Base-by-base conservation (phyloP, 2,113 vertebrate species). In the Cyphomyrus discorhynchus region DNA sequence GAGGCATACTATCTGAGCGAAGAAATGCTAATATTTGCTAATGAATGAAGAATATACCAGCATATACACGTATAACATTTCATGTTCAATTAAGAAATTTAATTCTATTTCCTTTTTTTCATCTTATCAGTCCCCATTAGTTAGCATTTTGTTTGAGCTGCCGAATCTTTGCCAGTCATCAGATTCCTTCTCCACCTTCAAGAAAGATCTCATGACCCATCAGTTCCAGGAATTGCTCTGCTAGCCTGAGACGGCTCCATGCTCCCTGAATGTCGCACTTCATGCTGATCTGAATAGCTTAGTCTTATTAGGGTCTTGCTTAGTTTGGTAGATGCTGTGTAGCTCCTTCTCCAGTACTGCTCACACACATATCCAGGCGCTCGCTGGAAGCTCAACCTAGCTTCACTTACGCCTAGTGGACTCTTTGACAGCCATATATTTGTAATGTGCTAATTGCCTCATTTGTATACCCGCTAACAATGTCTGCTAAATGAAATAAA, bases 21-120 rank as follows among this genome's bases (percentile, higher is more conserved):
- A 92, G 47, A 92, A 89, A 91, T 86, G 92, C 92, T 92, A 92
- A 85, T 90, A 95, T 95, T 96, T 96, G 93, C 92, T 94, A 96
- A 95, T 95, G 93, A 95, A 95, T 92, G 82, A 84, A 47, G 45
- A 47, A 46, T 46, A 84, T 46, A 11, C n/a, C 19, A 84, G 39
- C 82, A 84, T 39, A 47, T 46, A 45, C 82, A 45, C 24, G 19
- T n/a, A 42, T 46, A 39, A 24, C 21, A 8, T 84, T 82, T 82
- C 8, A 82, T 17, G 77, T 82, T 46, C 82, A 47, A n/a, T 45
- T 46, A 84, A 84, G 82, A 24, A 84, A 45, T 84, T 84, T n/a
- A 2, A 35, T 42, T 80, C 31, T 80, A 80, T 80, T 39, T 39
- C 35, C 35, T 39, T 35, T 80, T 80, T 80, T 42, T 77, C 74